Evolutionary conservation across 2,797 vertebrate genomes (phyloP).

Genomic region (Myiothlypis chrysogaster): DNA sequence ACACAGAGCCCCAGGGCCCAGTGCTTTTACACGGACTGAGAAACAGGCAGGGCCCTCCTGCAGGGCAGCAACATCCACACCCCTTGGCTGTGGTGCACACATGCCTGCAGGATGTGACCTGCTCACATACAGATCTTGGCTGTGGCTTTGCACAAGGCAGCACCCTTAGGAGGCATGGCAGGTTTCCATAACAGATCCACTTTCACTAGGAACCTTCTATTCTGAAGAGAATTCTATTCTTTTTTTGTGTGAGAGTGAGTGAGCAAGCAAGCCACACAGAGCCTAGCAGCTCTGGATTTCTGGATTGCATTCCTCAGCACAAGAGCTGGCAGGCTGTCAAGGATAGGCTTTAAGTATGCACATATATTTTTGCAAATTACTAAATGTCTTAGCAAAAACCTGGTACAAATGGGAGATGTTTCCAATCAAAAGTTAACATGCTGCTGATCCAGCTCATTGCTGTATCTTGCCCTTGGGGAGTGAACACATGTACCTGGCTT

Average conservation of each 20-base stretch:
- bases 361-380: neutral
- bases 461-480: neutral
- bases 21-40: neutral
- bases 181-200: neutral
- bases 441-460: neutral
- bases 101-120: neutral
- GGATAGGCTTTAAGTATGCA: neutral
- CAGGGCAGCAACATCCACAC: neutral
- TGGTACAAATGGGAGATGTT: neutral
- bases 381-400: neutral
- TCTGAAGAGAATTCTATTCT: neutral
- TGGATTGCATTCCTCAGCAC: neutral
- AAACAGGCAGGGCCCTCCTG: neutral
- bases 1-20: neutral
- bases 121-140: neutral
- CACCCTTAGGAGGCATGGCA: neutral
- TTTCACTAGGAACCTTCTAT: neutral
- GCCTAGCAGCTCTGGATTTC: neutral
- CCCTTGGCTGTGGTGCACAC: neutral
- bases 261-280: neutral
- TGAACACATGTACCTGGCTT: neutral
- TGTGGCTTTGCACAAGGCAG: neutral
- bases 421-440: neutral
- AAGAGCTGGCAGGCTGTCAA: neutral
- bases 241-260: accelerated